Evolutionary conservation across 2,888 invertebrate genomes (phyloP).

Genomic region (Melipona bicolor): DNA sequence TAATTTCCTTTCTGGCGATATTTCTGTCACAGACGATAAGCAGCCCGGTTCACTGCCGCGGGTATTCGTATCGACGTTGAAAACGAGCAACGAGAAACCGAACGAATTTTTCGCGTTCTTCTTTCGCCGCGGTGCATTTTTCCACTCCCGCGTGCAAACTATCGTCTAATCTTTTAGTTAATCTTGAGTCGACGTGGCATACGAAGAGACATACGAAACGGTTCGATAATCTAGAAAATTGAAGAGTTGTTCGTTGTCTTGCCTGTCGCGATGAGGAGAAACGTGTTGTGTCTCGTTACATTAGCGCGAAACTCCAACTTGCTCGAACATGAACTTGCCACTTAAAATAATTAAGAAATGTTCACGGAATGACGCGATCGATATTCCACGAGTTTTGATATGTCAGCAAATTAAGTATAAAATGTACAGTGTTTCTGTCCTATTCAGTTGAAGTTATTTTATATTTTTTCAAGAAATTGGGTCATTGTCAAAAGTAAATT

Average conservation of each 20-base stretch:
- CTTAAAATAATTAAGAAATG: not conserved
- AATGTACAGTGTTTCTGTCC: too few species aligned
- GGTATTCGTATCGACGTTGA: slow-evolving; percentile 15
- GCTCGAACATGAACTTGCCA: not conserved
- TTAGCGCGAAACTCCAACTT: not conserved
- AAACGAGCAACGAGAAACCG: slow-evolving; percentile 16
- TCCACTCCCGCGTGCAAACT: slow-evolving; percentile 31
- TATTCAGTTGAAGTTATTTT: not conserved
- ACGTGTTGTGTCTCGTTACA: not conserved
- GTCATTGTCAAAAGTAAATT: not conserved
- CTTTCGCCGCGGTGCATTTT: slow-evolving; percentile 4
- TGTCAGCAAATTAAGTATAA: not conserved
- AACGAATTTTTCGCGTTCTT: slow-evolving; percentile 10
- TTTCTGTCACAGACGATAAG: slow-evolving; percentile 20
- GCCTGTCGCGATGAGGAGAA: not conserved
- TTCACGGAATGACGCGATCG: not conserved
- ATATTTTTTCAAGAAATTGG: not conserved
- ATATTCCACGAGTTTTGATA: not conserved
- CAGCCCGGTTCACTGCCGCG: slow-evolving; percentile 29
- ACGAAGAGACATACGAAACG: not conserved
- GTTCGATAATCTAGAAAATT: slow-evolving; percentile 14
- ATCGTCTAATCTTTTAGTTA: not conserved
- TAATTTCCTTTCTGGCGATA: not conserved
- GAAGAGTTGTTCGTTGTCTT: not conserved
- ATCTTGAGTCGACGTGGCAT: not conserved